Evolutionary conservation across 1,140 invertebrate genomes (phyloP), one percentile per base, ranked within the genome.

Genomic region (Drosophila kohkoa): DNA sequence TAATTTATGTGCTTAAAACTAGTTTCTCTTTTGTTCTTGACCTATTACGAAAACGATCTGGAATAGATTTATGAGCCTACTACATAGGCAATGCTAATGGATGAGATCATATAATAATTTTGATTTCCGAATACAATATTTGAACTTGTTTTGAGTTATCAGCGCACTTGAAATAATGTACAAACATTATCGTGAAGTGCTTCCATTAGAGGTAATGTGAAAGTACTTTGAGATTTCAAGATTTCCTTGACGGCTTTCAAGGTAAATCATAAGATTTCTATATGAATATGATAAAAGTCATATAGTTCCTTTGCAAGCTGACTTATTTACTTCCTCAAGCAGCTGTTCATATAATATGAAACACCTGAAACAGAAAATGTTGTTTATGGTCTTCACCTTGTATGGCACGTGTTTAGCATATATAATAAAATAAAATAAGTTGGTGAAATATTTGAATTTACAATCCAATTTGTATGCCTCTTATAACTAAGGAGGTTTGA

Each of bases 381-480:
- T n/a, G 32, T 66, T 65, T 57, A 49, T 43, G 51, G 52, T 8
- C 20, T 13, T 45, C 30, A 13, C 70, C 70, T 58, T 66, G 71
- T 48, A 6, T 10, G 57, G 65, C 5, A 62, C 71, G 65, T 68
- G 71, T 10, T 60, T 48, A 6, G 71, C 65, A 74, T 69, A 8
- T 45, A n/a, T 28, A n/a, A 38, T 38, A 38, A 38, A 8, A 8
- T 3, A 35, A n/a, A n/a, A 48, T 10, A 20, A 46, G n/a, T 57
- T 57, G 54, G 16, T 57, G 54, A 38, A 55, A 38, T 38, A 16
- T 38, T 41, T 2, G 20, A 55, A 43, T 41, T 25, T 48, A 35
- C 11, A 52, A 52, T 28, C 10, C 13, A 41, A 68, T 58, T 49
- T 59, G 45, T 65, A 65, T 54, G 63, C 25, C n/a, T 13, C 38